Evolutionary conservation across 2,888 invertebrate species (phyloP).

Genomic region (Mimas tiliae): DNA sequence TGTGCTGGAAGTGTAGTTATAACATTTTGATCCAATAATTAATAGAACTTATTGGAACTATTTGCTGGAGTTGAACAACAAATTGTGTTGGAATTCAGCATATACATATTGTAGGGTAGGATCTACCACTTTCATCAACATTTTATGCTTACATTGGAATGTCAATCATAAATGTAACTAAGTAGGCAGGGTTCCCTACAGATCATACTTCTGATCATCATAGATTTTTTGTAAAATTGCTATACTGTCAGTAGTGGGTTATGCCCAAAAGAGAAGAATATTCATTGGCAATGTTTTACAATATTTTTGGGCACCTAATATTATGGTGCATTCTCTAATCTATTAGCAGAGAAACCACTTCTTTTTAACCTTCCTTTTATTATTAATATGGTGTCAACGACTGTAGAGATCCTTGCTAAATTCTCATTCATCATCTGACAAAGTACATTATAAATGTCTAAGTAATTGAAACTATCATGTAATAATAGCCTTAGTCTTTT

Average conservation of each 20-base stretch:
- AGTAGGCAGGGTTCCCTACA: slow-evolving; percentile 11
- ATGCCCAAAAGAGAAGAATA: background rate
- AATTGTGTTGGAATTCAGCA: slow-evolving; percentile 26
- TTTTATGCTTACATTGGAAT: slow-evolving; percentile 41
- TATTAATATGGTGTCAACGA: slow-evolving; percentile 45
- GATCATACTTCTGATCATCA: background rate
- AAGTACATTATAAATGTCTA: slow-evolving; percentile 65
- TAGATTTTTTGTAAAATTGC: background rate
- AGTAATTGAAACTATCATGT: slow-evolving; percentile 63
- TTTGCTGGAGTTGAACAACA: slow-evolving; percentile 1
- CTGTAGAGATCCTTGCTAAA: slow-evolving; percentile 40
- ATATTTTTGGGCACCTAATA: background rate
- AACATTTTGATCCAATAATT: slow-evolving; percentile 20
- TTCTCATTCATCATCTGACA: slow-evolving; percentile 47
- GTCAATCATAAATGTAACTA: background rate
- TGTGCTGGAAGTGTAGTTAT: slow-evolving; percentile 60
- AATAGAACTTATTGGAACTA: slow-evolving; percentile 10
- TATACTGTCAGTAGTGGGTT: background rate
- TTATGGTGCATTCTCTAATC: background rate
- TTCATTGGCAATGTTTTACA: background rate
- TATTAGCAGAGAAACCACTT: background rate
- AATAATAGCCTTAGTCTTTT: slow-evolving; percentile 66
- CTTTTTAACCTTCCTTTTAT: slow-evolving; percentile 9
- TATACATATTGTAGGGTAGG: slow-evolving; percentile 26
- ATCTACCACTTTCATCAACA: slow-evolving; percentile 31